Base-by-base conservation (phyloP, 2,888 invertebrate genomes). In the Leptopilina syphax region DNA sequence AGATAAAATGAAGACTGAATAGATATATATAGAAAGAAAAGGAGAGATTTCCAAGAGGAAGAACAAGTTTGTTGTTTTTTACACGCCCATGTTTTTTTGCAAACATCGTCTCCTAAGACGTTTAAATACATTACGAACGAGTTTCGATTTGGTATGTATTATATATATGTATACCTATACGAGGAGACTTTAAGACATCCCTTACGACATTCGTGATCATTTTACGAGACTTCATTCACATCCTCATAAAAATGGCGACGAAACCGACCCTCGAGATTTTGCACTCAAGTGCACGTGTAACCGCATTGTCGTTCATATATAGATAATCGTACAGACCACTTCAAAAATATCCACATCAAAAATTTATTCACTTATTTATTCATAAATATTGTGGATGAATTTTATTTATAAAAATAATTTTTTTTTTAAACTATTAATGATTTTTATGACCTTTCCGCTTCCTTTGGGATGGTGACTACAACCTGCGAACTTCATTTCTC, bases 51-150 rank as follows among this genome's bases (percentile, higher is more conserved):
- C 12, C n/a, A 24, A 50, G 50, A 54, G 50, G 27, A 70, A 50
- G 24, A 70, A 70, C 68, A 50, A 70, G 68, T 70, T 70, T 70
- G 68, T 70, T 24, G 68, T 70, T 70, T 70, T 50, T 70, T 70
- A 13, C 50, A 50, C 50, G 27, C 27, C 24, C 50, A 50, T 27
- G 68, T 50, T 24, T 50, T 24, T 50, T 70, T 50, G 50, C 68
- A 9, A 24, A 27, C 50, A 50, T 68, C 68, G 68, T 70, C 68
- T 70, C 50, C 24, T 50, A 44, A 68, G 68, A 68, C 50, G 50
- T 68, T 68, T 70, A 70, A 70, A 70, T 70, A 70, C 50, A 70
- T 70, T 70, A 70, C 68, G 68, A 70, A 70, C 68, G 50, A 70
- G 68, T 70, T 70, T 13, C 68, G 68, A 70, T 70, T 70, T 24